Conservation (phyloP, 2,797 vertebrate species). For the Centropyge bicolor region DNA sequence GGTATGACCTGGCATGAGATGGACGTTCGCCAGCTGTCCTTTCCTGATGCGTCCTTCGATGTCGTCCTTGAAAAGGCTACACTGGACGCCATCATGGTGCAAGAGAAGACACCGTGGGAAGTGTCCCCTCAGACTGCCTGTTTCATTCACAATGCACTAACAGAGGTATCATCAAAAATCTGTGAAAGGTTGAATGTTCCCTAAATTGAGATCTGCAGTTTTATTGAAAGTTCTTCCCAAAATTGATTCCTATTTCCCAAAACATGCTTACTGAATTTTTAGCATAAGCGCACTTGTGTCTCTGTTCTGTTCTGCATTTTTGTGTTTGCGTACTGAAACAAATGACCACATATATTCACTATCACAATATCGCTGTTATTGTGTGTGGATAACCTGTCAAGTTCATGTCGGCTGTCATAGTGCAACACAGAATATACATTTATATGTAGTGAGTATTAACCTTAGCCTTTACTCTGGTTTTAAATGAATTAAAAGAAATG, state of each 20-base stretch:
- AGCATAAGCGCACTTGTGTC: background rate
- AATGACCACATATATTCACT: background rate
- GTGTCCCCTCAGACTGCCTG: slow-evolving; percentile 80
- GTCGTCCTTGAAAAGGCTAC: slow-evolving; percentile 94
- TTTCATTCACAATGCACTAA: slow-evolving; percentile 84
- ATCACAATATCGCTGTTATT: background rate
- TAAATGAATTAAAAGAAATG: background rate
- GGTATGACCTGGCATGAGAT: slow-evolving; percentile 91
- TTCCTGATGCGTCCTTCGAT: slow-evolving; percentile 86
- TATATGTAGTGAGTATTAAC: background rate
- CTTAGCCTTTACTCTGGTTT: background rate
- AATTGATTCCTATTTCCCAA: background rate
- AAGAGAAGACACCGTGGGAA: slow-evolving; percentile 89
- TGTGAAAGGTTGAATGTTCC: background rate
- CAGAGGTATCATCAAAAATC: slow-evolving; percentile 73
- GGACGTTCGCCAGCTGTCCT: slow-evolving; percentile 88
- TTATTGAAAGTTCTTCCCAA: background rate
- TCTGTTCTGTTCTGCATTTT: background rate
- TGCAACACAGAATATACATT: background rate
- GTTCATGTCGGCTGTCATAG: too few relatives aligned
- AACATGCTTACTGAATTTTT: background rate
- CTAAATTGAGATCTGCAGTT: background rate
- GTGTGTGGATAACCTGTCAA: background rate
- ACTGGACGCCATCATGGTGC: slow-evolving; percentile 91
- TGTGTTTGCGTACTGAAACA: background rate